phyloP scores from a whole-genome alignment of 2,113 vertebrate species.

The Colaptes auratus region DNA sequence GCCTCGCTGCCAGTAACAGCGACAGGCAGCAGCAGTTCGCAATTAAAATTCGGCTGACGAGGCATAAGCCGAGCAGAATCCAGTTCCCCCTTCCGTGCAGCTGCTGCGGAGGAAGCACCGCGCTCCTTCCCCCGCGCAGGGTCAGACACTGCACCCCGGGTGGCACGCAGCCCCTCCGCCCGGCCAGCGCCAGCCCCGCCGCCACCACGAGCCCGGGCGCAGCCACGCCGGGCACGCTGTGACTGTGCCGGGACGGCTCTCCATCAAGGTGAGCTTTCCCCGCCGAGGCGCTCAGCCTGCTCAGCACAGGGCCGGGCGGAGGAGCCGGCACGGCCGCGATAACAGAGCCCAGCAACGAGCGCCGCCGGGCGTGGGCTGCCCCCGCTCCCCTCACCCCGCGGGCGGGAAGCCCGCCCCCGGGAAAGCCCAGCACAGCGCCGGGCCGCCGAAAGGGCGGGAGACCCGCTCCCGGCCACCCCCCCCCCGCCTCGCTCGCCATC shows the following conservation, averaged over 20 bases:
- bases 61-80: not conserved
- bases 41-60: accelerated
- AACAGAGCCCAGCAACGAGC: not conserved
- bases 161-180: no score
- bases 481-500: not conserved
- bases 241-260: no score
- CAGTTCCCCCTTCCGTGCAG: not conserved
- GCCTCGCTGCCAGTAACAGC: not conserved
- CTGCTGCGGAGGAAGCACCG: not conserved
- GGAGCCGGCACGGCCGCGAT: not conserved
- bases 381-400: not conserved
- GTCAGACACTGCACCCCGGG: accelerated
- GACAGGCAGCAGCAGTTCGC: not conserved
- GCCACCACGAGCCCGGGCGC: not conserved
- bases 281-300: not conserved
- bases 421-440: not conserved
- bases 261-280: not conserved
- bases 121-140: not conserved
- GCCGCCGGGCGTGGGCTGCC: not conserved
- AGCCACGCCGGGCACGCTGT: not conserved
- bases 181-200: not conserved
- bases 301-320: not conserved
- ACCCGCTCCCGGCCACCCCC: not conserved
- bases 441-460: not conserved
- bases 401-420: not conserved